These are phyloP conservation scores for Microtus montanus DNA, from an alignment of 2,113 vertebrate species.

Conservation along the genomic window DNA sequence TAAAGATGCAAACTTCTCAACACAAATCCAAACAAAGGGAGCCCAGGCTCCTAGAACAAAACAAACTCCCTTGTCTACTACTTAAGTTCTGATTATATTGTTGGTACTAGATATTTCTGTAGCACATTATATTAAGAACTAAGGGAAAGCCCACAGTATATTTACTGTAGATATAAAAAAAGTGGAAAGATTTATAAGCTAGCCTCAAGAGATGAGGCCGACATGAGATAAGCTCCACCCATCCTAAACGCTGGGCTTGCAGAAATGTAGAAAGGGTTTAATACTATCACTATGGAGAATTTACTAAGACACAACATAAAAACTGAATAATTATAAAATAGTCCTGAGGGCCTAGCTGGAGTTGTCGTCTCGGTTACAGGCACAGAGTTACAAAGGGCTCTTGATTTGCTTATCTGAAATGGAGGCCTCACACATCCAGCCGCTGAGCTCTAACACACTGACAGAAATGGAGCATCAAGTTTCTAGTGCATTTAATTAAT, in stretches of 20 bases:
- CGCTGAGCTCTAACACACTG: not conserved
- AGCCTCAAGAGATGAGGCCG: not conserved
- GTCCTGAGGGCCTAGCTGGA: not conserved
- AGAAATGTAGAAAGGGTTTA: not conserved
- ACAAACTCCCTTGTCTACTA: not conserved
- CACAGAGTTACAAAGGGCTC: not conserved
- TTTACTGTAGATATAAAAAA: not conserved
- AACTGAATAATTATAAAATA: not conserved
- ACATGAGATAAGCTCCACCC: not conserved
- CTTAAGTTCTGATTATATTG: not conserved
- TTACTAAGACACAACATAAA: slow-evolving; percentile 17
- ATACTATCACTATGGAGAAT: not conserved
- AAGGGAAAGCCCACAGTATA: not conserved
- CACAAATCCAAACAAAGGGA: not conserved
- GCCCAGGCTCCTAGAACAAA: not conserved
- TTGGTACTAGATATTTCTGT: slow-evolving; percentile 37
- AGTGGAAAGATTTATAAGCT: not conserved
- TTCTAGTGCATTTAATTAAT: not conserved
- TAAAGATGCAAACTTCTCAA: not conserved
- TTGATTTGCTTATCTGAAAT: not conserved
- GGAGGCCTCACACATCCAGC: not conserved
- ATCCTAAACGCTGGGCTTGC: not conserved
- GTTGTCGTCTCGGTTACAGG: not conserved
- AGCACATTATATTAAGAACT: not conserved
- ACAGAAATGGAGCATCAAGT: not conserved